Evolutionary conservation across 2,797 vertebrate species (phyloP).

Genomic region (Perdix hodgsoniae): DNA sequence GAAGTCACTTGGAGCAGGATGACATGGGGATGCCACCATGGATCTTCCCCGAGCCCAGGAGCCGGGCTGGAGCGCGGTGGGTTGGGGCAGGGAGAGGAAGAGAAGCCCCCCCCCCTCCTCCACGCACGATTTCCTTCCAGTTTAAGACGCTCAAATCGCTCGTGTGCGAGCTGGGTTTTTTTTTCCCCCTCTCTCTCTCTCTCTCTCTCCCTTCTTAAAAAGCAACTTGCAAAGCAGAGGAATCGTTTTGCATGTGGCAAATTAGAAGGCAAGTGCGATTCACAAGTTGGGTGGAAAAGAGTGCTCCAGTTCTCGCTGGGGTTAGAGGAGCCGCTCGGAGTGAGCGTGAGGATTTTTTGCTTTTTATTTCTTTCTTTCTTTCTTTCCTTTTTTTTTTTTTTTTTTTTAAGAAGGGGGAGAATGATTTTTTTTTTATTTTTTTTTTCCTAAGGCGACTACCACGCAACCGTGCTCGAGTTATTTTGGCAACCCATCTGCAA

Average conservation of each 20-base stretch:
- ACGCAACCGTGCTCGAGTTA: slow-evolving; percentile 72
- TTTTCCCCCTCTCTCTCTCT: neutral
- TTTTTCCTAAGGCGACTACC: slow-evolving; percentile 61
- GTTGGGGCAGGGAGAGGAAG: slow-evolving; percentile 57
- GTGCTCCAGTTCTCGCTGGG: slow-evolving; percentile 69
- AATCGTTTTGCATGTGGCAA: slow-evolving; percentile 75
- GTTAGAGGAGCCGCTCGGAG: slow-evolving; percentile 70
- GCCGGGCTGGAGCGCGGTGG: slow-evolving; percentile 53
- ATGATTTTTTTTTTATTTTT: neutral
- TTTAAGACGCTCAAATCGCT: slow-evolving; percentile 72
- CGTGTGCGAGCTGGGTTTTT: slow-evolving; percentile 64
- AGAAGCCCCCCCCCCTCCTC: slow-evolving; percentile 1
- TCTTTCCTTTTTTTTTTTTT: neutral
- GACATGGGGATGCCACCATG: slow-evolving; percentile 87
- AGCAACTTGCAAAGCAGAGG: slow-evolving; percentile 73
- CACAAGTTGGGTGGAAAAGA: slow-evolving; percentile 72
- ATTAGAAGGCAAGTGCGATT: slow-evolving; percentile 75
- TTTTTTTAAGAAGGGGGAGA: neutral
- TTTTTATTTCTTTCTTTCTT: neutral
- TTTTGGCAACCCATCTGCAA: slow-evolving; percentile 71
- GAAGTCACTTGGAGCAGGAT: slow-evolving; percentile 86
- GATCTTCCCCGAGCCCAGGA: slow-evolving; percentile 71
- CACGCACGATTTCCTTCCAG: slow-evolving; percentile 72
- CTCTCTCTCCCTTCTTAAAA: slow-evolving; percentile 75
- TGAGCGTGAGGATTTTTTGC: slow-evolving; percentile 50